Evolutionary conservation across 2,797 vertebrate genomes (phyloP).

Genomic region (Gouania willdenowi): DNA sequence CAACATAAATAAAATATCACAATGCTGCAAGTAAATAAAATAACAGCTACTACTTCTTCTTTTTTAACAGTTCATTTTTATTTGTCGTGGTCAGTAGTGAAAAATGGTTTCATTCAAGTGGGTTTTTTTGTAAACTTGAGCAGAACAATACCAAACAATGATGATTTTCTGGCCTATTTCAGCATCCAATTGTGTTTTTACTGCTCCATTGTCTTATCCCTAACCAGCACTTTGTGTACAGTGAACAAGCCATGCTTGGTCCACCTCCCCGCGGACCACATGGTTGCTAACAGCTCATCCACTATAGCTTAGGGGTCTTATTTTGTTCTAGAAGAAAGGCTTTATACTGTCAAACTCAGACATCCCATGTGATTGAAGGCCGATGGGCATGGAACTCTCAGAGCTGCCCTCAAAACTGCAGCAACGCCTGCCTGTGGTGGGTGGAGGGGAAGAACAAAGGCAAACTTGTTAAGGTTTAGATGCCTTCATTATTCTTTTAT

Average conservation of each 20-base stretch:
- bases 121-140: no score
- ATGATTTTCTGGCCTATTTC: slow-evolving; percentile 35
- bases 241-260: slow-evolving; percentile 55
- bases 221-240: slow-evolving; percentile 65
- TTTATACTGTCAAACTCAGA: slow-evolving; percentile 77
- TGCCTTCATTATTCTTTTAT: slow-evolving; percentile 73
- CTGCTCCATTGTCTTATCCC: slow-evolving; percentile 61
- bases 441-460: slow-evolving; percentile 73
- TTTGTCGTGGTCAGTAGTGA: no score
- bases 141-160: slow-evolving; percentile 17
- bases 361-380: slow-evolving; percentile 74
- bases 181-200: slow-evolving; percentile 43
- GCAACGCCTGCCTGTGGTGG: slow-evolving; percentile 66
- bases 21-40: no score
- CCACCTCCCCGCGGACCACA: slow-evolving; percentile 61
- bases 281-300: slow-evolving; percentile 73
- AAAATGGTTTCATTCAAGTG: no score
- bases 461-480: slow-evolving; percentile 67
- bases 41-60: no score
- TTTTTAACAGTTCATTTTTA: no score
- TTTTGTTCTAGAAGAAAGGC: slow-evolving; percentile 74
- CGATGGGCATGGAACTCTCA: slow-evolving; percentile 77
- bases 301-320: slow-evolving; percentile 74
- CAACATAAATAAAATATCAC: no score
- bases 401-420: slow-evolving; percentile 74